A percentile compares a stretch with the other conserved stretches of the same genome.
phyloP scores from a whole-genome alignment of 2,888 invertebrate species.

The Norana najaformis region DNA sequence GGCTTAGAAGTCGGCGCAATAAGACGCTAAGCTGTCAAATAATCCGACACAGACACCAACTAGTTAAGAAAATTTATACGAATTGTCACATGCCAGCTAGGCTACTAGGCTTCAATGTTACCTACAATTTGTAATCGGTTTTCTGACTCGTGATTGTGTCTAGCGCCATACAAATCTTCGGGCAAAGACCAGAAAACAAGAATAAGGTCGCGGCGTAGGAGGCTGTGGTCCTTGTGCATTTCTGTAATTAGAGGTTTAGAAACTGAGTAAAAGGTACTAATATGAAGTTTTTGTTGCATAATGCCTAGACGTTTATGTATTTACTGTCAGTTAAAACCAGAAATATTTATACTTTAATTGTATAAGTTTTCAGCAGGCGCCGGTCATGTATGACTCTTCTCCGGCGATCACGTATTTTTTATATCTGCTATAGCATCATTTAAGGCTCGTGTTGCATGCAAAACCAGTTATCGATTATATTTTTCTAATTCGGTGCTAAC shows the following conservation, averaged over 20 bases:
- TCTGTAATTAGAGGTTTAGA: neutral
- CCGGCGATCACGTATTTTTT: neutral
- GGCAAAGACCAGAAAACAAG: neutral
- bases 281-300: neutral
- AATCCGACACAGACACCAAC: neutral
- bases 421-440: no score
- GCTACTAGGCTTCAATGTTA: neutral
- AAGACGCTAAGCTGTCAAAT: neutral
- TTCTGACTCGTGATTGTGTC: neutral
- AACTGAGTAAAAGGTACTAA: neutral
- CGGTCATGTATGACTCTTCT: neutral
- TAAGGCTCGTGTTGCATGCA: no score
- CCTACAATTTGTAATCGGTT: neutral
- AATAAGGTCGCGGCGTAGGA: neutral
- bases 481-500: no score
- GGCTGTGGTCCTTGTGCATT: slow-evolving; percentile 6
- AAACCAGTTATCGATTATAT: no score
- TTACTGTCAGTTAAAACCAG: neutral
- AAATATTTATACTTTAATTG: neutral
- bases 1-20: no score
- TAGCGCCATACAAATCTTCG: neutral
- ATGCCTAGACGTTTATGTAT: neutral
- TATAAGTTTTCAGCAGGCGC: neutral
- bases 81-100: no score
- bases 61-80: no score